Base-by-base conservation (phyloP, 2,113 vertebrate species). In the Echinops telfairi region DNA sequence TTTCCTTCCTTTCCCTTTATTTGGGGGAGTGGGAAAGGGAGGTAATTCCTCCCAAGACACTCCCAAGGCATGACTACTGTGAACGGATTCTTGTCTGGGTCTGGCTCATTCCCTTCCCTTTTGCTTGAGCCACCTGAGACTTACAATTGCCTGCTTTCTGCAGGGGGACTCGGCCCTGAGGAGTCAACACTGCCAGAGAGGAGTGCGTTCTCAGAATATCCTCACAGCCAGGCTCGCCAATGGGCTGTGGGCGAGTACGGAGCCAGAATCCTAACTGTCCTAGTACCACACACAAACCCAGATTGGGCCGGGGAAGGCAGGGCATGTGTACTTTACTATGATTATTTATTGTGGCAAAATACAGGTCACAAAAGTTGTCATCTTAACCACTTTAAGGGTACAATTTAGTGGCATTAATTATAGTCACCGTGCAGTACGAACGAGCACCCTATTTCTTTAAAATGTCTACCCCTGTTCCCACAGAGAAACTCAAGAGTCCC, bases 161-260 rank as follows among this genome's bases (percentile, higher is more conserved):
- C 98, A 98, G 98, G 97, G 97, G 97, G 98, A 98, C 95, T 98
- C 97, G 98, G 97, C 98, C 98, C 97, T 98, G 97, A 98, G 97
- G 97, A 98, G 98, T 98, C 97, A 95, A 97, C n/a, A 93, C 88
- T 91, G 95, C 94, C 92, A 96, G 95, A 97, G 97, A 98, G 94
- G 96, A 94, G 94, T 94, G 94, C 81, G 93, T 95, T 97, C 97
- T 98, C 95, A 96, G 97, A 97, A 96, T 93, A 83, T 96, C 97
- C 97, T 96, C 98, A 94, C 96, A 97, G 97, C 96, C 94, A 89
- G 73, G 88, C 93, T 94, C 8, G 3, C 82, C 10, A 2, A 64
- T 0, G 80, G 75, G 43, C 92, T 64, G 91, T 9, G 9, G 9
- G 47, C 86, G 93, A 94, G 96, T 40, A 58, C 90, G 88, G 75